Percentiles rank a stretch among this genome's conserved stretches.
phyloP scores from a whole-genome alignment of 2,888 invertebrate genomes.

The Cataglyphis cursor region DNA sequence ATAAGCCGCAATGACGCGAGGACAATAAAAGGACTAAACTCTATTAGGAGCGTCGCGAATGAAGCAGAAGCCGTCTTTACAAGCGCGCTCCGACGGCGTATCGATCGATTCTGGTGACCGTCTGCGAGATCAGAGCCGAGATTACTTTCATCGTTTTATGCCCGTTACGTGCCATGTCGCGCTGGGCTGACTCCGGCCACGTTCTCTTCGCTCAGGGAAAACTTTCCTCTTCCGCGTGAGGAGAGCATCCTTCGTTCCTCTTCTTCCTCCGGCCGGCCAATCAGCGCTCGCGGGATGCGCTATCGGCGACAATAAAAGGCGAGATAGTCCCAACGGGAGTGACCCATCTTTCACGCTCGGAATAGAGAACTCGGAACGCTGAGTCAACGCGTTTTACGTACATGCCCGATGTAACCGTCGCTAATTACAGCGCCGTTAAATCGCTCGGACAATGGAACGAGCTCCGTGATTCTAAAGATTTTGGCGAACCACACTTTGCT shows the following conservation, averaged over 20 bases:
- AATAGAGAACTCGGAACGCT: slow-evolving; percentile 10
- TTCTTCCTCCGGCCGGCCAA: slow-evolving; percentile 36
- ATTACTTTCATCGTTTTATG: slow-evolving; percentile 83
- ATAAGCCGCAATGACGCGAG: slow-evolving; percentile 15
- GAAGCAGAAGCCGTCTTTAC: slow-evolving; percentile 28
- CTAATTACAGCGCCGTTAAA: slow-evolving; percentile 35
- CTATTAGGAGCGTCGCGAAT: slow-evolving; percentile 35
- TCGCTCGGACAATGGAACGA: not conserved
- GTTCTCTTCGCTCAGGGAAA: slow-evolving; percentile 39
- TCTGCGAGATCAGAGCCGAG: slow-evolving; percentile 79
- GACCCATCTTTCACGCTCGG: slow-evolving; percentile 38
- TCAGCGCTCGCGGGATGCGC: slow-evolving; percentile 42
- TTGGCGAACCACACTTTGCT: not conserved
- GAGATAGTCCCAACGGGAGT: slow-evolving; percentile 23
- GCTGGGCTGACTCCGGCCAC: not conserved
- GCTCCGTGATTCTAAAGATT: not conserved
- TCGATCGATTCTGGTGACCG: slow-evolving; percentile 55
- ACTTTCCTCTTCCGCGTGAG: slow-evolving; percentile 64
- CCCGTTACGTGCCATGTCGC: slow-evolving; percentile 78
- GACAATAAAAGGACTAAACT: slow-evolving; percentile 37
- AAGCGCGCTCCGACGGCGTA: slow-evolving; percentile 18
- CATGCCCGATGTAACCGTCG: slow-evolving; percentile 1
- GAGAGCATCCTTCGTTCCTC: slow-evolving; percentile 51
- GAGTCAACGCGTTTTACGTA: slow-evolving; percentile 20
- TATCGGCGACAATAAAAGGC: slow-evolving; percentile 57